Base-by-base conservation (phyloP, 2,888 invertebrate genomes). In the Chalcis sispes region DNA sequence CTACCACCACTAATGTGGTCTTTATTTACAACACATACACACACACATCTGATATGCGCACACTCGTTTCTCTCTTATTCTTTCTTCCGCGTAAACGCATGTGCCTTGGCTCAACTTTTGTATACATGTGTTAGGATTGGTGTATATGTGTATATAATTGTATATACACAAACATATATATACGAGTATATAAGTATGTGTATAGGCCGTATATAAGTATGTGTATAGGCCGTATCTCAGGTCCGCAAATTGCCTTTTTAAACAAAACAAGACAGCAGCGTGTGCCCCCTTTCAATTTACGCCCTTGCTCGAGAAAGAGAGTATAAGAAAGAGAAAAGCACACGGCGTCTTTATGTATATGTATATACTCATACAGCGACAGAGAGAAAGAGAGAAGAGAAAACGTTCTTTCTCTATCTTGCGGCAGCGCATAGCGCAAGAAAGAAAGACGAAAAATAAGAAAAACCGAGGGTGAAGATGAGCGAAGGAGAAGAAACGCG, bases 241-340 rank as follows among this genome's bases (percentile, higher is more conserved):
- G 85, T 83, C 84, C 85, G 87, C 87, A 87, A 87, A 87, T 87
- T 87, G 87, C 87, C 86, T 87, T 87, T 87, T 87, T 87, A 86
- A 87, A 87, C 86, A 85, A 84, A 86, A 87, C 87, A 85, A 86
- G 86, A 86, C 85, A 83, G 84, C 82, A 84, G 83, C 36, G 20
- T n/a, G 83, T 86, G 83, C 85, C 85, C 85, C 85, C 87, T 87
- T 87, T 87, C 87, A 87, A 87, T 87, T 87, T 86, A 86, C 87
- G 85, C 67, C 65, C 56, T 46, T 36, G 29, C 13, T 46, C 29
- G 32, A 4, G 50, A 72, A 25, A 64, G 72, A 72, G 36, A 56
- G 23, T 13, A 64, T 46, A 56, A 46, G 27, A 4, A 48, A 20
- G n/a, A 10, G 10, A 36, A 29, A 52, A 23, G 18, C 15, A 48